Conservation (phyloP, 2,797 vertebrate species). For the Amblyraja radiata region DNA sequence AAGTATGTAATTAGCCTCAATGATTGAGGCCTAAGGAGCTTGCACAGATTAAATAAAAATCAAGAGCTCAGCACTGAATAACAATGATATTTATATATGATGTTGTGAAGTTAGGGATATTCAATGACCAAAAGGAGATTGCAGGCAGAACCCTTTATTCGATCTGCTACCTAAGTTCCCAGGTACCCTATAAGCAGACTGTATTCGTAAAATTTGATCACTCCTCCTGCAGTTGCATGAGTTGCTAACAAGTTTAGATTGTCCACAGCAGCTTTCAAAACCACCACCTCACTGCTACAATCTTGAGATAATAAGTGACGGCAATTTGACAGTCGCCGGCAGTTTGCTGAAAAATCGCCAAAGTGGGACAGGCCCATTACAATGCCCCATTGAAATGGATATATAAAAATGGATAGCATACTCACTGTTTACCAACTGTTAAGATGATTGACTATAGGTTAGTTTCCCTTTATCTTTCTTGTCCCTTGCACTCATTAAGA, state of each 20-base stretch:
- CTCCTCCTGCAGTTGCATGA: conserved; percentile 5
- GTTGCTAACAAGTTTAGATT: background rate
- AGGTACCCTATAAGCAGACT: background rate
- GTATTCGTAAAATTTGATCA: conserved; percentile 7
- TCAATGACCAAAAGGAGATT: background rate
- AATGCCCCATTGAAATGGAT: background rate
- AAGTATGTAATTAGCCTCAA: too few species aligned
- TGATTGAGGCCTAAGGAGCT: background rate
- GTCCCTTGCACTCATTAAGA: too few species aligned
- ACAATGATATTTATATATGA: background rate
- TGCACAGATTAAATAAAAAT: background rate
- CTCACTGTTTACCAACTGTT: too few species aligned
- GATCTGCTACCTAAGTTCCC: background rate
- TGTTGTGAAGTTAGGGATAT: background rate
- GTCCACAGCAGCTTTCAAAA: background rate
- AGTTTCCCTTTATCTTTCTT: too few species aligned
- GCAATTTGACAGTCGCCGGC: too few species aligned
- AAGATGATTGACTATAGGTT: too few species aligned
- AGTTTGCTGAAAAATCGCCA: too few species aligned
- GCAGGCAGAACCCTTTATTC: background rate
- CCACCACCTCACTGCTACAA: background rate
- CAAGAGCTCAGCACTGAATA: background rate
- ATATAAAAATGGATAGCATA: too few species aligned
- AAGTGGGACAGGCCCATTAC: background rate
- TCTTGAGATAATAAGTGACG: background rate